phyloP scores from a whole-genome alignment of 1,140 invertebrate genomes.

The Drosophila guanche region DNA sequence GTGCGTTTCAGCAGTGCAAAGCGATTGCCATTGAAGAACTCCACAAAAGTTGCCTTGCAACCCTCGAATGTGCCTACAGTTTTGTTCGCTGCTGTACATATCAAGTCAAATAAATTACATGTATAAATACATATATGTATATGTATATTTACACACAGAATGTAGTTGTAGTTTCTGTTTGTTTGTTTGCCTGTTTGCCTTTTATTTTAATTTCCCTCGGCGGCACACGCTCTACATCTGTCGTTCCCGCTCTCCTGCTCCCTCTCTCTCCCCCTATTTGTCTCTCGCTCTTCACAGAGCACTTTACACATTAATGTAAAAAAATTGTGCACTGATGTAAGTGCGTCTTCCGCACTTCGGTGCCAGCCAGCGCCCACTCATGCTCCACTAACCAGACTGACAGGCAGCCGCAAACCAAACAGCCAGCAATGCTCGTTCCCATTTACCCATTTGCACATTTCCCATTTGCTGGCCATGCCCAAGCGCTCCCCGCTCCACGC shows the following conservation, averaged over 20 bases:
- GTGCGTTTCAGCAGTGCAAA: slow-evolving; percentile 8
- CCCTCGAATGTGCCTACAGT: background rate
- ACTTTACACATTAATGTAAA: slow-evolving; percentile 77
- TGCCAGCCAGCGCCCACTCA: slow-evolving; percentile 4
- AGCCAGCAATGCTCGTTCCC: slow-evolving; percentile 24
- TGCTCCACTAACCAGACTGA: slow-evolving; percentile 10
- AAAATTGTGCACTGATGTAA: slow-evolving; percentile 80
- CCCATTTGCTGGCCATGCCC: background rate
- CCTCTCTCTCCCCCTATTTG: background rate
- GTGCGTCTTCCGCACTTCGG: slow-evolving; percentile 71
- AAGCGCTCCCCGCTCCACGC: background rate
- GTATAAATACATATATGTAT: background rate
- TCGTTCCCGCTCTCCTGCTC: background rate
- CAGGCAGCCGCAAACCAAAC: slow-evolving; percentile 59
- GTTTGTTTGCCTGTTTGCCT: slow-evolving; percentile 55
- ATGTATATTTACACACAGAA: slow-evolving; percentile 3
- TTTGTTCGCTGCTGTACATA: background rate
- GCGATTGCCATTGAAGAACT: background rate
- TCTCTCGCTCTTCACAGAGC: slow-evolving; percentile 23
- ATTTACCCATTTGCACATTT: too few species aligned
- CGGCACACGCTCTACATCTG: slow-evolving; percentile 37
- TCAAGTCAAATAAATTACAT: slow-evolving; percentile 10
- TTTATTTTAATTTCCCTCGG: slow-evolving; percentile 80
- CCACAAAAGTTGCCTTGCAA: too few species aligned
- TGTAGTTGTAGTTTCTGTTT: slow-evolving; percentile 42